Conservation (phyloP, 2,113 vertebrate genomes). For the Coregonus clupeaformis region DNA sequence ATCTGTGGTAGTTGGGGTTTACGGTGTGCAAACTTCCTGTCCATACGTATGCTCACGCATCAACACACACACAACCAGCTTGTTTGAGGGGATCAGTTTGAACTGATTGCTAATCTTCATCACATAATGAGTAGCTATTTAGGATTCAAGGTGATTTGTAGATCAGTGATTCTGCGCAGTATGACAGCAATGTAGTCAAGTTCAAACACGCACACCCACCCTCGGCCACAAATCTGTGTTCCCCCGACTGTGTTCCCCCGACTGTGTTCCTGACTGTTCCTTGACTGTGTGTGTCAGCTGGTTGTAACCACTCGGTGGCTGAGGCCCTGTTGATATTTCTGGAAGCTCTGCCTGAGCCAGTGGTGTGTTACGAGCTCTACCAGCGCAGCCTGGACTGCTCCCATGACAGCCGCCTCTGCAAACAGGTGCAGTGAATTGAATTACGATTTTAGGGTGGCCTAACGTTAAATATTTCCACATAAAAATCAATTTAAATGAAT, state of each 20-base stretch:
- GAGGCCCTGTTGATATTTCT: conserved; percentile 96
- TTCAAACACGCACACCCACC: neutral
- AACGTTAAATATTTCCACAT: too few relatives aligned
- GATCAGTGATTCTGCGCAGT: too few relatives aligned
- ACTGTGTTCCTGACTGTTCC: conserved; percentile 45
- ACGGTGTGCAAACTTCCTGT: neutral
- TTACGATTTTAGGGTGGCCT: too few relatives aligned
- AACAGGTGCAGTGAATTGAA: conserved; percentile 75
- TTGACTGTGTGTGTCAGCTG: conserved; percentile 79
- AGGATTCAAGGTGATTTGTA: too few relatives aligned
- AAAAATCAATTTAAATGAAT: too few relatives aligned
- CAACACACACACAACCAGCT: neutral
- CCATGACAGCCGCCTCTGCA: conserved; percentile 87
- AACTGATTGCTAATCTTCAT: too few relatives aligned
- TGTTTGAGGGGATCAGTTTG: too few relatives aligned
- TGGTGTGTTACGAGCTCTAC: conserved; percentile 94
- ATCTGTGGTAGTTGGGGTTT: neutral
- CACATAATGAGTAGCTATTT: too few relatives aligned
- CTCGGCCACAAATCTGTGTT: too few relatives aligned
- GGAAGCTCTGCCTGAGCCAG: conserved; percentile 92
- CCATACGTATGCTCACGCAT: neutral
- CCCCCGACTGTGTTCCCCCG: too few relatives aligned
- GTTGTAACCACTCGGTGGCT: conserved; percentile 94
- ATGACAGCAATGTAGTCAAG: too few relatives aligned
- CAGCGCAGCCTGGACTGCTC: conserved; percentile 88